Evolutionary conservation across 2,797 vertebrate species (phyloP).

Genomic region (Carduelis carduelis): DNA sequence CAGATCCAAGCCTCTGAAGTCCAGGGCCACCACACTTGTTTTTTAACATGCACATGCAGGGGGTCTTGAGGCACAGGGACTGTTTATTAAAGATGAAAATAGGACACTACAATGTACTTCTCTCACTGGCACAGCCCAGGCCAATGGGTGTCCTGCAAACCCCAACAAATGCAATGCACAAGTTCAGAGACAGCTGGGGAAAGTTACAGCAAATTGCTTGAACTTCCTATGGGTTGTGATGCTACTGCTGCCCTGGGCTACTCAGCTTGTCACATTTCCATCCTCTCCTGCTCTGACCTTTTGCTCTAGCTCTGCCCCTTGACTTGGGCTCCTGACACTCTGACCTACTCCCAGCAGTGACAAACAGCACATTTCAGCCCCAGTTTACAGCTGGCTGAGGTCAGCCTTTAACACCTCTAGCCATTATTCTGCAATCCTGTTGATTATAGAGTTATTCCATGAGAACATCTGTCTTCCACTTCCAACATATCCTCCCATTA

Average conservation of each 20-base stretch:
- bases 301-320: background rate
- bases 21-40: background rate
- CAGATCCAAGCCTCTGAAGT: background rate
- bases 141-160: background rate
- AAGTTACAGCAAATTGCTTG: background rate
- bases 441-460: background rate
- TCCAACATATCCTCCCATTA: background rate
- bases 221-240: background rate
- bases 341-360: background rate
- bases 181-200: background rate
- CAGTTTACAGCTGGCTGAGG: background rate
- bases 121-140: background rate
- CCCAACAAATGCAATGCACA: background rate
- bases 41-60: background rate
- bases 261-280: background rate
- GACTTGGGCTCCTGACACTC: background rate
- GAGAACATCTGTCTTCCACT: background rate
- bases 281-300: background rate
- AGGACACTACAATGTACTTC: too few relatives aligned
- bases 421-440: background rate
- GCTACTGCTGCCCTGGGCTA: background rate
- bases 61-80: background rate
- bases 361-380: background rate
- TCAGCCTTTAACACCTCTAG: background rate
- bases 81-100: background rate